Evolutionary conservation across 1,140 invertebrate species (phyloP).

Genomic region (Drosophila dunni): DNA sequence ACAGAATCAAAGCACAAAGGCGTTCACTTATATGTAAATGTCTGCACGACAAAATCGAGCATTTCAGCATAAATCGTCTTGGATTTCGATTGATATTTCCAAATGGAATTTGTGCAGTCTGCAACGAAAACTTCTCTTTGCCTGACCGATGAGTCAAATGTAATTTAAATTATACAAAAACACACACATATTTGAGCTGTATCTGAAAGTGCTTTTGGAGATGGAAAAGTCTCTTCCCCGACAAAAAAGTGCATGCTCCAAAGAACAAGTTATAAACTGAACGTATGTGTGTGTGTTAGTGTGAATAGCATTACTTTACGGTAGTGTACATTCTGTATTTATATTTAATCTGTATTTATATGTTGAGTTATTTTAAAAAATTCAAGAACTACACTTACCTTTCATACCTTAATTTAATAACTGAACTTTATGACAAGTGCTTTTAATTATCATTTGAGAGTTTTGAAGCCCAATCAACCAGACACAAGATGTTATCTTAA

Average conservation of each 20-base stretch:
- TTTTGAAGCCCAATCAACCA: neutral
- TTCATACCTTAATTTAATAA: too few species aligned
- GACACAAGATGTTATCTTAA: conserved; percentile 8
- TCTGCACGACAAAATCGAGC: conserved; percentile 26
- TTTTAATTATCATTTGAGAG: conserved; percentile 10
- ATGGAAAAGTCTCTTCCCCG: conserved; percentile 3
- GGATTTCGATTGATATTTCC: conserved; percentile 20
- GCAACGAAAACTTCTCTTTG: conserved; percentile 40
- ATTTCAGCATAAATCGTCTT: conserved; percentile 17
- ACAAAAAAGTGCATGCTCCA: too few species aligned
- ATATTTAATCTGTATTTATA: too few species aligned
- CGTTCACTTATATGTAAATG: conserved; percentile 69
- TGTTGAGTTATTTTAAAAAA: too few species aligned
- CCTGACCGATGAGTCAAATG: conserved; percentile 42
- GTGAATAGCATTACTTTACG: neutral
- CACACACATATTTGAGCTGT: neutral
- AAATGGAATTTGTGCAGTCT: conserved; percentile 31
- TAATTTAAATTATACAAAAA: conserved; percentile 69
- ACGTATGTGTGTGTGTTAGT: conserved; percentile 6
- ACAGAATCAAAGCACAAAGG: conserved; percentile 53
- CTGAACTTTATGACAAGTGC: conserved; percentile 2
- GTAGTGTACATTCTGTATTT: too few species aligned
- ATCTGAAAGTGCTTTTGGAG: neutral
- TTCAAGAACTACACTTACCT: too few species aligned
- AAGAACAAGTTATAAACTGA: neutral